These are phyloP conservation scores for Micromys minutus DNA, from an alignment of 2,113 vertebrate genomes.

Conservation along the genomic window DNA sequence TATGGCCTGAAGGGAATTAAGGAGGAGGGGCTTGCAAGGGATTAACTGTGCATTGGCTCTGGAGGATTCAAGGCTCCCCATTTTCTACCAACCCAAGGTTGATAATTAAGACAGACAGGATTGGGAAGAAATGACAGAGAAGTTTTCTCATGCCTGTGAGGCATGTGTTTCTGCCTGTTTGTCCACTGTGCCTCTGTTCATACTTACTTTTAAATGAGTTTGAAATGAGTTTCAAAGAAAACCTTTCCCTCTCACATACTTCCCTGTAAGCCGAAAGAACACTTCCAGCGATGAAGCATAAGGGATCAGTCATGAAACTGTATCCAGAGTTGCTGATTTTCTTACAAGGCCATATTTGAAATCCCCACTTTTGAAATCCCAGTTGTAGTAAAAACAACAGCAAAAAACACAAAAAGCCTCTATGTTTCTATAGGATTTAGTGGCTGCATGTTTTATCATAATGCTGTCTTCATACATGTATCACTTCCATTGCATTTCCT, in stretches of 20 bases:
- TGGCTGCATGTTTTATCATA: background rate
- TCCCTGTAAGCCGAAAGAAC: background rate
- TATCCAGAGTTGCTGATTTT: background rate
- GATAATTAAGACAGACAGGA: background rate
- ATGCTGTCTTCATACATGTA: background rate
- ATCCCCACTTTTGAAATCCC: background rate
- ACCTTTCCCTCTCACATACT: background rate
- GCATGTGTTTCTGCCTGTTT: background rate
- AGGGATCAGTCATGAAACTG: background rate
- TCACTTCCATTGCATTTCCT: background rate
- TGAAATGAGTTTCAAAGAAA: background rate
- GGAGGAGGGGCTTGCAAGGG: background rate
- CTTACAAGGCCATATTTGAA: background rate
- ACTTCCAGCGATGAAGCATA: background rate
- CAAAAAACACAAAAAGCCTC: background rate
- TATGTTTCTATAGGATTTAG: background rate
- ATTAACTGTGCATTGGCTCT: background rate
- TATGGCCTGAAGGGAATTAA: background rate
- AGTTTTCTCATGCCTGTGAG: background rate
- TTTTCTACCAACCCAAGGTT: background rate
- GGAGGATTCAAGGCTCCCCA: background rate
- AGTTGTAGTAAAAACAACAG: background rate
- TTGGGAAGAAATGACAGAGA: fast-evolving
- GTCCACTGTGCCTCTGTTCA: fast-evolving
- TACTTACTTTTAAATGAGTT: background rate